Conservation (phyloP, 2,888 invertebrate genomes). For the Imbricaverruca yamaguchii region DNA sequence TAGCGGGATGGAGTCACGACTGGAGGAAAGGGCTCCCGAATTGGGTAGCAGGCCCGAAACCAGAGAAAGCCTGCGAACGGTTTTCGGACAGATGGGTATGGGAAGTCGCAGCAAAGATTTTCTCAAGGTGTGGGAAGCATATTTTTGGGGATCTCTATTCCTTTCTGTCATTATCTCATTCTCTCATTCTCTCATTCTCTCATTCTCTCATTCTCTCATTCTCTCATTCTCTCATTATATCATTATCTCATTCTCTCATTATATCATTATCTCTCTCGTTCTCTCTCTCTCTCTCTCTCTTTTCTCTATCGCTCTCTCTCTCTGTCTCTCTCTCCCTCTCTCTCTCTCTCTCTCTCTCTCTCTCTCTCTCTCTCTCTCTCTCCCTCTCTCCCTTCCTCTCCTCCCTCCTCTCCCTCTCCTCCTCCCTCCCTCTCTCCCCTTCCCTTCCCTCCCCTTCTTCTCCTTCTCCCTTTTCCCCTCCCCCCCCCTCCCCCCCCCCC, state of each 20-base stretch:
- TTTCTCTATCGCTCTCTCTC: too few species aligned
- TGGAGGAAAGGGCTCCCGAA: too few species aligned
- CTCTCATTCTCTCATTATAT: not conserved
- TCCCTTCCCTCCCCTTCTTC: not conserved
- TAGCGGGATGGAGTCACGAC: too few species aligned
- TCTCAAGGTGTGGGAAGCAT: too few species aligned
- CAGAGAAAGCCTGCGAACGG: too few species aligned
- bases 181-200: not conserved
- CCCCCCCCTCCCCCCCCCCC: not conserved
- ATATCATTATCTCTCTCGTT: too few species aligned
- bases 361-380: not conserved
- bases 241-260: not conserved
- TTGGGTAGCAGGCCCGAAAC: too few species aligned
- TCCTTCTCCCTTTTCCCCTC: not conserved
- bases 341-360: not conserved
- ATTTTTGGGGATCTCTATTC: too few species aligned
- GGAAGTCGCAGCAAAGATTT: too few species aligned
- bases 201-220: not conserved
- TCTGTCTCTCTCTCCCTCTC: not conserved
- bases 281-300: too few species aligned
- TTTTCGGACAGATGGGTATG: too few species aligned
- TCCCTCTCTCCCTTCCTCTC: not conserved
- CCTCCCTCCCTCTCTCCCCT: not conserved
- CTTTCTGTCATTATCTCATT: not conserved
- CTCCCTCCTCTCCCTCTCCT: not conserved